Evolutionary conservation across 2,888 invertebrate genomes (phyloP).

Genomic region (Norana najaformis): DNA sequence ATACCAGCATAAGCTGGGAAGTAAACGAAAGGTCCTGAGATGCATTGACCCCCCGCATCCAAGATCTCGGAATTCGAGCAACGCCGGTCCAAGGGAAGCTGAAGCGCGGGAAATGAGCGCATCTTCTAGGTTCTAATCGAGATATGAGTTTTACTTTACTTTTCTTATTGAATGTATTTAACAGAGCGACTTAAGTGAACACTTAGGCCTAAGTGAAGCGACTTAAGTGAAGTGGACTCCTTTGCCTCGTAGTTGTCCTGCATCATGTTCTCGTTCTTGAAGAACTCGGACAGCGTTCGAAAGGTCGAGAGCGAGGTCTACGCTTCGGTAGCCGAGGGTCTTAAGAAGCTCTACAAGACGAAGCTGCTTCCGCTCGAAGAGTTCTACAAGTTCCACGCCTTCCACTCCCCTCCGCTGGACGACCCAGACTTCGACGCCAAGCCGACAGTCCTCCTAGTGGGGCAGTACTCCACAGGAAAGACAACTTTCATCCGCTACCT

Average conservation of each 20-base stretch:
- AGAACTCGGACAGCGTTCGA: conserved; percentile 21
- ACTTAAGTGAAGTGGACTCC: not conserved
- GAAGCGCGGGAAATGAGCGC: too few relatives aligned
- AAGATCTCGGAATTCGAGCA: too few relatives aligned
- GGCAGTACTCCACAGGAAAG: conserved; percentile 97
- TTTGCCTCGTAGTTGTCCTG: not conserved
- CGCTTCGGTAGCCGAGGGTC: conserved; percentile 88
- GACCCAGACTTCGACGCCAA: conserved; percentile 98
- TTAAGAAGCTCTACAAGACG: conserved; percentile 71
- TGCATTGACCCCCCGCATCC: too few relatives aligned
- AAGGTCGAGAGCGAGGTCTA: conserved; percentile 66
- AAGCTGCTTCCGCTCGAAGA: conserved; percentile 61
- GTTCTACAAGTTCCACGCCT: conserved; percentile 62
- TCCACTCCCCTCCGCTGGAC: conserved; percentile 64
- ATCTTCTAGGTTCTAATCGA: too few relatives aligned
- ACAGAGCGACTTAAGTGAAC: not conserved
- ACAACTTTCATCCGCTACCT: conserved; percentile 70
- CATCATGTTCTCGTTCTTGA: not conserved
- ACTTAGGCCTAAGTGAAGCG: too few relatives aligned
- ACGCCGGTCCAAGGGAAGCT: too few relatives aligned
- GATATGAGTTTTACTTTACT: too few relatives aligned
- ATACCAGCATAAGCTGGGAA: too few relatives aligned
- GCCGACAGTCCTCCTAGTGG: conserved; percentile 95
- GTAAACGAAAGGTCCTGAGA: too few relatives aligned
- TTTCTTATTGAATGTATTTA: not conserved